Evolutionary conservation across 2,797 vertebrate genomes (phyloP), one percentile per base, ranked within the genome.

Genomic region (Xenentodon cancila): DNA sequence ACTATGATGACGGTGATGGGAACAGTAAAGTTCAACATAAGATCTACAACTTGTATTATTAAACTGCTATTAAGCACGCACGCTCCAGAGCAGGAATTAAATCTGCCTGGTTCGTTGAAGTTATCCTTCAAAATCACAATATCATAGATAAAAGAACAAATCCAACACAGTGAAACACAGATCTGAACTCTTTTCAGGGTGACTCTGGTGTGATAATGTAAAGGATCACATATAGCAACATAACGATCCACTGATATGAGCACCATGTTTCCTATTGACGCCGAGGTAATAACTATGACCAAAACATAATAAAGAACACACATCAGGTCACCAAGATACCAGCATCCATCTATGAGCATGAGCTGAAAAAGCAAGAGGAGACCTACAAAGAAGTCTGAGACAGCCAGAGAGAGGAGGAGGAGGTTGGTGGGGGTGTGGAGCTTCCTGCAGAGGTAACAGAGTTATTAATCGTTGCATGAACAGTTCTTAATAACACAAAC

Each of bases 121-220:
- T 61, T 50, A 0, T 49, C 45, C 0, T 16, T 71, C 9, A 80
- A 2, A 12, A 57, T 68, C 55, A 37, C 32, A 2, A n/a, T 9
- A 0, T 30, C 53, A 3, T 73, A 76, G 8, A 55, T 51, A 2
- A 63, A 30, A 12, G 42, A 82, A 5, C 3, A 73, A 3, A 17
- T 27, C 88, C 88, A 91, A 54, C 71, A 84, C 5, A 87, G 25
- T 44, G 54, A 64, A 55, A 87, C 42, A 25, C 70, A 59, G 0
- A 44, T 21, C 18, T 21, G 34, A n/a, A 55, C 74, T 74, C 67
- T 81, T 7, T 25, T 66, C 1, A 18, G 43, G 18, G 73, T 80
- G 34, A 37, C 3, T 37, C 11, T 37, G 11, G 34, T 37, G 34
- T 6, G 11, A 37, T 37, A 37, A 12, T 37, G 34, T 13, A 37